Evolutionary conservation across 2,113 vertebrate species (phyloP), one percentile per base, ranked within the genome.

Genomic region (Ctenomys sociabilis): DNA sequence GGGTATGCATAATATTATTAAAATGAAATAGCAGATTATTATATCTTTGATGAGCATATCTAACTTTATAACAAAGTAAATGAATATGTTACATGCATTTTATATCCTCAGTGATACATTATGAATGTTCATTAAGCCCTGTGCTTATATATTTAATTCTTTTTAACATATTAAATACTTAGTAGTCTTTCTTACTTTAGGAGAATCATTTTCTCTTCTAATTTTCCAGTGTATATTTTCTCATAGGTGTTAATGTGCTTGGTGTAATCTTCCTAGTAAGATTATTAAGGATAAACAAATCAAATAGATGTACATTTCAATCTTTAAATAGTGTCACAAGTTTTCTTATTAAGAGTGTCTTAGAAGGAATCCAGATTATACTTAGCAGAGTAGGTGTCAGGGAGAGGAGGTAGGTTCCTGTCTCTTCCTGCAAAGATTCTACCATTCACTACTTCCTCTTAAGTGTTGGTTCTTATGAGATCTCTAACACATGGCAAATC

Each of bases 221-320:
- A 85, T 89, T 82, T 90, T 85, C 49, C 81, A 40, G 7, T 82
- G 4, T 96, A 32, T 64, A 30, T 89, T 92, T 83, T 75, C 37
- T 91, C 30, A 91, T 52, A 70, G 32, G 11, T 91, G 19, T 89
- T 86, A 72, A 91, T 93, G 40, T 66, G 35, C 68, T 70, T 85
- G 78, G 49, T 73, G 11, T 5, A 63, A 30, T 49, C 43, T 83
- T 75, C 43, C 30, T 72, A 64, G 40, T n/a, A 35, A 30, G 26
- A 85, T 82, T 5, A 88, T 57, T 84, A 85, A 73, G 9, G 10
- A 83, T 85, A 95, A 96, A 88, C 7, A 90, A 83, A 66, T 92
- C 4, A 86, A 81, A 73, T 9, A 66, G 75, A 28, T 75, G 37
- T 89, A 24, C 28, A 78, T 68, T 66, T 40, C 63, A 64, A 8